Evolutionary conservation across 2,113 vertebrate genomes (phyloP).

Genomic region (Thryonomys swinderianus): DNA sequence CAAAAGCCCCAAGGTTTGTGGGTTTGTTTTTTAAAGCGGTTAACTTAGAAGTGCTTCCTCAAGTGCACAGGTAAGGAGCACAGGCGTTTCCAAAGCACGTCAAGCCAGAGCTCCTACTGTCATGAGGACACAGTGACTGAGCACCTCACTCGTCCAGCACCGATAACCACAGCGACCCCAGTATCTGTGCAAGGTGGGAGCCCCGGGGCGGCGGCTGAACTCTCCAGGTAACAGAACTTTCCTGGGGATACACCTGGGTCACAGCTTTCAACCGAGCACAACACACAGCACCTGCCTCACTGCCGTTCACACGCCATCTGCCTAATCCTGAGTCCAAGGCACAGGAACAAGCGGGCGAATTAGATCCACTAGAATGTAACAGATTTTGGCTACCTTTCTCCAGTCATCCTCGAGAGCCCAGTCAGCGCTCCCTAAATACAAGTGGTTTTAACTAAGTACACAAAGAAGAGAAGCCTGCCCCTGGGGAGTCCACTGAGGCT

Average conservation of each 20-base stretch:
- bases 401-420: too few relatives aligned
- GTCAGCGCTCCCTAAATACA: neutral
- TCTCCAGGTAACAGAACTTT: neutral
- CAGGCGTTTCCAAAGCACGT: neutral
- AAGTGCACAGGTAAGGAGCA: neutral
- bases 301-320: neutral
- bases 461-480: neutral
- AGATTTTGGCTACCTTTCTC: neutral
- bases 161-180: neutral
- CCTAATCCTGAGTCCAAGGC: neutral
- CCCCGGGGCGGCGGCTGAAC: neutral
- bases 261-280: neutral
- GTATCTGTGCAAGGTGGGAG: neutral
- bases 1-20: neutral
- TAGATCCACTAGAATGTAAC: neutral
- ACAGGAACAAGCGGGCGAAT: neutral
- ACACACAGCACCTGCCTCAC: neutral
- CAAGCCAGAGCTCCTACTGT: neutral
- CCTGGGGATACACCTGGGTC: neutral
- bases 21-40: neutral
- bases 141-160: neutral
- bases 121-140: neutral
- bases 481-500: neutral
- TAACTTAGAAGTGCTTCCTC: slow-evolving; percentile 15
- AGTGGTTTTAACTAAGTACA: neutral